These are phyloP conservation scores for Periophthalmus modestus DNA, from an alignment of 2,113 vertebrate genomes.

Conservation along the genomic window DNA sequence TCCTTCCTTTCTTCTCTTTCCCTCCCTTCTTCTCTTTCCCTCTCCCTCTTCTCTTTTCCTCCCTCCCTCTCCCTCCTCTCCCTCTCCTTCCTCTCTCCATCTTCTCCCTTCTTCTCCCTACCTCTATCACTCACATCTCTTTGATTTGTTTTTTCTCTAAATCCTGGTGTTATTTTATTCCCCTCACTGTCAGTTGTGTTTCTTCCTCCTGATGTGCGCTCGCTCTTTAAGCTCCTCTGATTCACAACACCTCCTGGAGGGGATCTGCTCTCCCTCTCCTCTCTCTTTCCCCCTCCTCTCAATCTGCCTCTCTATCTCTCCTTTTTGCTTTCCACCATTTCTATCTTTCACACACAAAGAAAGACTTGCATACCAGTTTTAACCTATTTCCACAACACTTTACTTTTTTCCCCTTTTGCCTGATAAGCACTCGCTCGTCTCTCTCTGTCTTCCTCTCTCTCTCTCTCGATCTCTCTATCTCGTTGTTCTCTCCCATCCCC, in stretches of 20 bases:
- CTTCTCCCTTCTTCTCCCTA: not conserved
- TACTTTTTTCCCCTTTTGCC: not conserved
- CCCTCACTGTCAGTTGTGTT: constrained; percentile 65
- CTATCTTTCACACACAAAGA: constrained; percentile 30
- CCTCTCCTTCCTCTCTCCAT: constrained; percentile 30
- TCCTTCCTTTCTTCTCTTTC: too few species aligned
- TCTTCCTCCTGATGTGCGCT: constrained; percentile 38
- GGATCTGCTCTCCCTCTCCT: constrained; percentile 57
- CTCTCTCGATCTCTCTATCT: constrained; percentile 18
- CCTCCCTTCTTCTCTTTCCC: too few species aligned
- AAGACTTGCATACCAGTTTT: constrained; percentile 47
- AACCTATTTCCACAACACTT: constrained; percentile 59
- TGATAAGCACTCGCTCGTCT: not conserved
- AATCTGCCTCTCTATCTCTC: constrained; percentile 39
- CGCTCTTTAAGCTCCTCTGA: constrained; percentile 69
- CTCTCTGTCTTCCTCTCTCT: constrained; percentile 5
- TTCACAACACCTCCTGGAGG: constrained; percentile 73
- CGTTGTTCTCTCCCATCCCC: too few species aligned
- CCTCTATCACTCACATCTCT: constrained; percentile 58
- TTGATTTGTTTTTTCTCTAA: constrained; percentile 74
- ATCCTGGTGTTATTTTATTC: constrained; percentile 74
- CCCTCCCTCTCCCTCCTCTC: constrained; percentile 49
- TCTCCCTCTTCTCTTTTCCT: constrained; percentile 31
- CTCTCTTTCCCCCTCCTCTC: constrained; percentile 32
- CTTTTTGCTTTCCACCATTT: constrained; percentile 33